Conservation (phyloP, 2,113 vertebrate genomes). For the Corythaeola cristata region DNA sequence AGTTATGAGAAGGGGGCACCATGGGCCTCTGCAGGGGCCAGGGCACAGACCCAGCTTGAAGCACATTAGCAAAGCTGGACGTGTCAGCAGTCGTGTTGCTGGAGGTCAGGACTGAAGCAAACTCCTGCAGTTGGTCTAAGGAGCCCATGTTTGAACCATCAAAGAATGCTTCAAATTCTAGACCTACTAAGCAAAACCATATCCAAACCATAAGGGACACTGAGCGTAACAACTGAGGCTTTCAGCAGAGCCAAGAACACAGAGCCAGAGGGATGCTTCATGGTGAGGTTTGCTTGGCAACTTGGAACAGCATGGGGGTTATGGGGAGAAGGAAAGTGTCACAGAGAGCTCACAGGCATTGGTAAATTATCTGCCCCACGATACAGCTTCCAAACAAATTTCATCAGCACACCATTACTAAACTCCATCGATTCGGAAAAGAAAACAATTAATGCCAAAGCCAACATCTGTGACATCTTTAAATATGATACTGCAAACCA, state of each 20-base stretch:
- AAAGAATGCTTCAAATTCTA: not conserved
- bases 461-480: conserved; percentile 43
- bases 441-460: conserved; percentile 52
- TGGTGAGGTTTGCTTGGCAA: not conserved
- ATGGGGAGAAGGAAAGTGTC: not conserved
- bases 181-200: not conserved
- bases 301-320: rapidly evolving
- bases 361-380: not conserved
- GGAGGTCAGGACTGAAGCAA: not conserved
- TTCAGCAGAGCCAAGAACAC: not conserved
- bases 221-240: not conserved
- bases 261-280: not conserved
- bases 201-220: not conserved
- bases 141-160: not conserved
- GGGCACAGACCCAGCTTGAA: not conserved
- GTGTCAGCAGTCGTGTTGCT: not conserved
- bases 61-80: not conserved
- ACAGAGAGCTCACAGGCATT: not conserved
- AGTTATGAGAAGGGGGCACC: not conserved
- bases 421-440: conserved; percentile 44
- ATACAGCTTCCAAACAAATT: conserved; percentile 8
- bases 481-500: conserved; percentile 21
- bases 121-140: not conserved
- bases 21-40: rapidly evolving
- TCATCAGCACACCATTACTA: not conserved